Conservation (phyloP, 2,888 invertebrate species). For the Pegoplata infirma region DNA sequence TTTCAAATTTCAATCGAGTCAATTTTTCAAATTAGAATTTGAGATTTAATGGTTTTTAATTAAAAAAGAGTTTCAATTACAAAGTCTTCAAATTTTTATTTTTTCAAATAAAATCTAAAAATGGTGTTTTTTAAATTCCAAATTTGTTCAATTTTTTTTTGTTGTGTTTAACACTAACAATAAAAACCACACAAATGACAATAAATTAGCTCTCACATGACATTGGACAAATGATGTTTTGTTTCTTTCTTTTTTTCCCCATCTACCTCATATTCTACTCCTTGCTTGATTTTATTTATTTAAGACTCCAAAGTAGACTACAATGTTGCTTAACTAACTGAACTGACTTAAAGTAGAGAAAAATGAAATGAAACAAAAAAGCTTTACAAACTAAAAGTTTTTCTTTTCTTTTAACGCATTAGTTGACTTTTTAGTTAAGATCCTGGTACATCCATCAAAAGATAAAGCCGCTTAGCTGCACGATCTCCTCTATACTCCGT, state of each 20-base stretch:
- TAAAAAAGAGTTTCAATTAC: too few relatives aligned
- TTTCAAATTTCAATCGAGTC: too few relatives aligned
- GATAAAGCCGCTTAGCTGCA: constrained; percentile 61
- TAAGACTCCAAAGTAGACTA: constrained; percentile 29
- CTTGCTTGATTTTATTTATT: constrained; percentile 18
- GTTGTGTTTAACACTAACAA: constrained; percentile 32
- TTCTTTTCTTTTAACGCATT: constrained; percentile 54
- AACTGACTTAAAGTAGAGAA: constrained; percentile 6
- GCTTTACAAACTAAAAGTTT: constrained; percentile 50
- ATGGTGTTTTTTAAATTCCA: constrained; percentile 13
- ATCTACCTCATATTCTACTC: neutral
- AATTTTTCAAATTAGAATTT: too few relatives aligned
- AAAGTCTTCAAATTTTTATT: too few relatives aligned
- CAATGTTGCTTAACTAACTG: constrained; percentile 47
- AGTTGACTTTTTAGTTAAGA: constrained; percentile 60
- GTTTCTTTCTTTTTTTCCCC: constrained; percentile 22
- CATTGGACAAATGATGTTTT: constrained; percentile 60
- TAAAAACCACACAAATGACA: constrained; percentile 48
- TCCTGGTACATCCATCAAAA: constrained; percentile 63
- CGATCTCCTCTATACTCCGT: constrained; percentile 48
- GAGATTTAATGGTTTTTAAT: too few relatives aligned
- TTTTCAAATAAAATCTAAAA: too few relatives aligned
- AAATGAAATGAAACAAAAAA: too few relatives aligned
- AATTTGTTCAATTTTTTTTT: constrained; percentile 29
- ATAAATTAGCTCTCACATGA: constrained; percentile 62